Conservation (phyloP, 2,797 vertebrate genomes). For the Phoxinus dragarum region DNA sequence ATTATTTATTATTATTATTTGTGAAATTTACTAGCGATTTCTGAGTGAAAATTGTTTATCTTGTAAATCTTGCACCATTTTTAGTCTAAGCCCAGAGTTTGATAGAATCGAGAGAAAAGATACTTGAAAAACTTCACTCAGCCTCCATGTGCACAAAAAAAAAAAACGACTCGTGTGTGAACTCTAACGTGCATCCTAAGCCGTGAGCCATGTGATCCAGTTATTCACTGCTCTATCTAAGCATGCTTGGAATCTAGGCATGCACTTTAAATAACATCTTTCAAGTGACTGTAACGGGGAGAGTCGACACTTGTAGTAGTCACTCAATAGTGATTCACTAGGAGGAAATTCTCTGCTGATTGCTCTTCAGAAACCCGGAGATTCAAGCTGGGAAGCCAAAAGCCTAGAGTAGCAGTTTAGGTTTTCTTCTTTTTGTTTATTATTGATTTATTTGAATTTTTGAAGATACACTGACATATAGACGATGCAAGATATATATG, state of each 20-base stretch:
- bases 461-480: too few relatives aligned
- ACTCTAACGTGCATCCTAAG: conserved; percentile 12
- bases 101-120: neutral
- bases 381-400: neutral
- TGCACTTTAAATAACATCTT: conserved; percentile 53
- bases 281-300: conserved; percentile 36
- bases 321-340: conserved; percentile 51
- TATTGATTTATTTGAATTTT: neutral
- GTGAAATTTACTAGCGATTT: neutral
- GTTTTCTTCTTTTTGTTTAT: conserved; percentile 5
- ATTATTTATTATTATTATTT: neutral
- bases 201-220: conserved; percentile 37
- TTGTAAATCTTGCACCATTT: too few relatives aligned
- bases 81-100: neutral
- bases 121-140: neutral
- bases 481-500: neutral
- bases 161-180: conserved; percentile 6
- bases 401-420: neutral
- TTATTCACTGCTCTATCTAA: conserved; percentile 47
- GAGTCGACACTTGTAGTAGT: conserved; percentile 53
- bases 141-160: neutral
- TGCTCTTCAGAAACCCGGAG: conserved; percentile 22
- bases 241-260: conserved; percentile 45
- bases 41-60: neutral
- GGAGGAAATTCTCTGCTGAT: conserved; percentile 36